Base-by-base conservation (phyloP, 2,888 invertebrate genomes). In the Melieria crassipennis region DNA sequence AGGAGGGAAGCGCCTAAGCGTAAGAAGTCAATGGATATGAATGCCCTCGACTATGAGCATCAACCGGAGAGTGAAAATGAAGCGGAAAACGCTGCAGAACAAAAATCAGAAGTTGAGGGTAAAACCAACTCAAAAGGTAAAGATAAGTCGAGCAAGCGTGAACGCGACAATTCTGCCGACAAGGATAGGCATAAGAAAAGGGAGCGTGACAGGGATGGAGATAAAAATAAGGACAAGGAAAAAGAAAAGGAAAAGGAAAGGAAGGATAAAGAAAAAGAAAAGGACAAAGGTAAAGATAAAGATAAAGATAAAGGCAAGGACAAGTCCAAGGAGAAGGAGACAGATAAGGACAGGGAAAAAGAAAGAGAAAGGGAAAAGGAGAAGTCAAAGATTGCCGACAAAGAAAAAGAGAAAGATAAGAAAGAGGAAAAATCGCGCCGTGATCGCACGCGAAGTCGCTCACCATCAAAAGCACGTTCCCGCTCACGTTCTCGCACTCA, bases 11-110 rank as follows among this genome's bases (percentile, higher is more conserved):
- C 78, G 0, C 77, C 76, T 0, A 83, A 82, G 62, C 82, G 83
- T 7, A 84, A 83, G 65, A 85, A 84, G 45, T 85, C 85, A 0
- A 88, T 92, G 9, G 93, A 93, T 80, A 91, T 93, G 84, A 92
- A 93, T 80, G 93, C 93, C 0, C 79, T 93, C 74, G 93, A 93
- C 81, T 93, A 93, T 78, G 93, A 93, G 80, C 90, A 89, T 75
- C 91, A 91, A 68, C 87, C 82, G 7, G 85, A 89, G 6, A 84
- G 85, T 4, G 91, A 90, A 55, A 74, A 75, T 48, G 78, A 78
- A 69, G 55, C 69, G 65, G 79, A 73, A 63, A 75, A 72, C 47
- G 77, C 65, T 16, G 64, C 43, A 11, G 70, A 55, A n/a, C 56
- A 65, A 16, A 58, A 63, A 42, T 63, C 72, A 4, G 61, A 58